Percentiles rank a stretch among this genome's conserved stretches.
Evolutionary conservation across 2,797 vertebrate species (phyloP).

Genomic region (Melopsittacus undulatus): DNA sequence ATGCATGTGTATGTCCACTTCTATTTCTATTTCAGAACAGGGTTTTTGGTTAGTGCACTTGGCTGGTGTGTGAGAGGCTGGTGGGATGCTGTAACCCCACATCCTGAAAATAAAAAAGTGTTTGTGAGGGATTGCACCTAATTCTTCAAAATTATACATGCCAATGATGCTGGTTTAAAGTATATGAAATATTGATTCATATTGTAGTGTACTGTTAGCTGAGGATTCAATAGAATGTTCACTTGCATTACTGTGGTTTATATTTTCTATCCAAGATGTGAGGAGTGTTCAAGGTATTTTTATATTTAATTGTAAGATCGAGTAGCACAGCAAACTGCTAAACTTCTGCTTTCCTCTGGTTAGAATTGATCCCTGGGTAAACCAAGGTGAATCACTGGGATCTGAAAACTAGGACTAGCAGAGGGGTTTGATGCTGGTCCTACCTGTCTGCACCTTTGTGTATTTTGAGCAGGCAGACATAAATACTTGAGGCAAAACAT

Average conservation of each 20-base stretch:
- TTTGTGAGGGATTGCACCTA: not conserved
- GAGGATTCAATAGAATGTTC: not conserved
- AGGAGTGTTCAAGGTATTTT: not conserved
- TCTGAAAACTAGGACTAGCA: not conserved
- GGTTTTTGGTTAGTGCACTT: not conserved
- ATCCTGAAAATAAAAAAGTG: not conserved
- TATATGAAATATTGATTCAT: not conserved
- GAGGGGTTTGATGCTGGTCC: not conserved
- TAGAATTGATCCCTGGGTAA: not conserved
- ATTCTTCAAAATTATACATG: not conserved
- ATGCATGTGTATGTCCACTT: fast-evolving
- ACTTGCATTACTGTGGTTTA: not conserved
- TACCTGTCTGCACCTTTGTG: not conserved
- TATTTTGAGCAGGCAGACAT: not conserved
- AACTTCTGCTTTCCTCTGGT: not conserved
- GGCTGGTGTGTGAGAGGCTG: not conserved
- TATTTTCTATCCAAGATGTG: not conserved
- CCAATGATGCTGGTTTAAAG: not conserved
- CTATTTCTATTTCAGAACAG: not conserved
- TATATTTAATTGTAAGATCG: not conserved
- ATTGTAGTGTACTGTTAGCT: not conserved
- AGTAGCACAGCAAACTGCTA: not conserved
- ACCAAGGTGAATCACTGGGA: not conserved
- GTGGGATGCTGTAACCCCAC: not conserved
- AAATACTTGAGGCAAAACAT: not conserved